These are phyloP conservation scores for Hybos culiciformis DNA, from an alignment of 2,888 invertebrate species.

Conservation along the genomic window DNA sequence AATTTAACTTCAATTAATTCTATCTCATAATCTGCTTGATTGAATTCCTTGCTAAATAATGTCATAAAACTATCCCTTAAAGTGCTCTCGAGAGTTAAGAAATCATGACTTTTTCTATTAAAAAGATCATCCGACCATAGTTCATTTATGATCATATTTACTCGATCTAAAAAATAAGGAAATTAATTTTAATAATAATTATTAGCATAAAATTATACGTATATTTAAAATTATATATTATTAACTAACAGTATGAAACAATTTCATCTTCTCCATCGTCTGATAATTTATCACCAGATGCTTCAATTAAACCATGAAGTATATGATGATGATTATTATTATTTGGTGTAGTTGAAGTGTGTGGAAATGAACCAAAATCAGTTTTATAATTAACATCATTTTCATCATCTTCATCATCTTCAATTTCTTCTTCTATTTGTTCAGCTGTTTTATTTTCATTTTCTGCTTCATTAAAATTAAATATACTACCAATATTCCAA, in stretches of 20 bases:
- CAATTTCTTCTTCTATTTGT: slow-evolving; percentile 11
- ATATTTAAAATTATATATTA: not conserved
- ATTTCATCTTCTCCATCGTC: not conserved
- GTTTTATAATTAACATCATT: slow-evolving; percentile 1
- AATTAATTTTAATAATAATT: not conserved
- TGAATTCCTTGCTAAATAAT: slow-evolving; percentile 17
- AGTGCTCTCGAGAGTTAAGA: slow-evolving; percentile 17
- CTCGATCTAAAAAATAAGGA: slow-evolving; percentile 19
- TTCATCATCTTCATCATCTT: slow-evolving; percentile 15
- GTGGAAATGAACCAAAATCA: too few relatives aligned
- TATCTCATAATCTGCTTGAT: slow-evolving; percentile 18
- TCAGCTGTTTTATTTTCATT: slow-evolving; percentile 7
- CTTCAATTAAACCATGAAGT: too few relatives aligned
- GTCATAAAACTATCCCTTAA: slow-evolving; percentile 17
- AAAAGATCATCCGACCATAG: slow-evolving; percentile 19
- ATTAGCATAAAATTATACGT: not conserved
- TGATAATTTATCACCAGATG: not conserved
- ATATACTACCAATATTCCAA: slow-evolving; percentile 13
- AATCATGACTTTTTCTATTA: slow-evolving; percentile 16
- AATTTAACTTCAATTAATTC: slow-evolving; percentile 18
- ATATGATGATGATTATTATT: too few relatives aligned
- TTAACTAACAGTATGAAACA: slow-evolving; percentile 12
- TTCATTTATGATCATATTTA: slow-evolving; percentile 24
- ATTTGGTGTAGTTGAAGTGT: too few relatives aligned
- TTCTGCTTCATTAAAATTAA: slow-evolving; percentile 16